phyloP scores from a whole-genome alignment of 2,797 vertebrate species.

The Acropternis orthonyx region DNA sequence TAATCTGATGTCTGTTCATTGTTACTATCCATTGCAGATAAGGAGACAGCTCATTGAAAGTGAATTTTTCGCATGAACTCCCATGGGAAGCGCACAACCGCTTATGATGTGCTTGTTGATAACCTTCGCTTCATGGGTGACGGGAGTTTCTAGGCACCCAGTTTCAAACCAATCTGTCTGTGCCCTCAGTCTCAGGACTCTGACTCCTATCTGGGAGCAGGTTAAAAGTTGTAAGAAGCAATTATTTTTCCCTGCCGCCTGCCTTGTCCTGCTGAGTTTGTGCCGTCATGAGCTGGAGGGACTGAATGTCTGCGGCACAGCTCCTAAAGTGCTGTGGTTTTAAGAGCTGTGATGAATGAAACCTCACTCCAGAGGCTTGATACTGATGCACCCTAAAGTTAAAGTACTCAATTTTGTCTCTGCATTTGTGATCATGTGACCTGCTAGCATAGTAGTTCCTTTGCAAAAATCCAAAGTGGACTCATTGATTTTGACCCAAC shows the following conservation, averaged over 20 bases:
- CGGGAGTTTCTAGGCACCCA: neutral
- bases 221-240: neutral
- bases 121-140: neutral
- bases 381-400: neutral
- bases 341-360: neutral
- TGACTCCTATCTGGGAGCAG: neutral
- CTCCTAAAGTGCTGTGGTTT: neutral
- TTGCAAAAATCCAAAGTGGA: neutral
- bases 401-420: neutral
- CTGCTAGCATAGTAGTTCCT: neutral
- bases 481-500: neutral
- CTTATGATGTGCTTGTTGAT: neutral
- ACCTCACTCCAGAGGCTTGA: neutral
- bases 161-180: neutral
- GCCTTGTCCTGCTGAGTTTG: neutral
- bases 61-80: neutral
- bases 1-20: neutral
- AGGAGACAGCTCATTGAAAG: neutral
- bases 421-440: neutral
- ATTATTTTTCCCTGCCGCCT: neutral
- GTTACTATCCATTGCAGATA: neutral
- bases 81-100: neutral
- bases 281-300: fast-evolving
- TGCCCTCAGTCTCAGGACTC: neutral
- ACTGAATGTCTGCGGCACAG: neutral